Evolutionary conservation across 2,888 invertebrate genomes (phyloP).

Genomic region (Megamerina dolium): DNA sequence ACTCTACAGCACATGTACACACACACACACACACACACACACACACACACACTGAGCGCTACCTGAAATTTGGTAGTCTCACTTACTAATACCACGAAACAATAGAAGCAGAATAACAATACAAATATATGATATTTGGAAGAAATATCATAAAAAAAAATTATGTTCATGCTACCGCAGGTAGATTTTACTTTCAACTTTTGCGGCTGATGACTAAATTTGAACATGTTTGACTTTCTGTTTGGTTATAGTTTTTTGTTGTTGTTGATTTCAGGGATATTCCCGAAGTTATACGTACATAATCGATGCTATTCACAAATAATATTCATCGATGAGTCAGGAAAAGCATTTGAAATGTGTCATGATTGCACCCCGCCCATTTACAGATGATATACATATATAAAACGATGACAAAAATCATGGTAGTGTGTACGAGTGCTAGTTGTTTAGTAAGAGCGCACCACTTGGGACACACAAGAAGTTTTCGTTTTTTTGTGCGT

Average conservation of each 20-base stretch:
- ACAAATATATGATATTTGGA: background rate
- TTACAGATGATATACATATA: too few species aligned
- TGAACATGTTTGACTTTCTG: too few species aligned
- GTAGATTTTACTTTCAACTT: constrained; percentile 11
- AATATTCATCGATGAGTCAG: constrained; percentile 17
- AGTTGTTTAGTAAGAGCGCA: too few species aligned
- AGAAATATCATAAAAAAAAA: too few species aligned
- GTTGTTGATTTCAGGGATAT: too few species aligned
- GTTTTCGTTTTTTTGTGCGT: constrained; percentile 1
- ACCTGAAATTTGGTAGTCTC: background rate
- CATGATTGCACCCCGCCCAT: too few species aligned
- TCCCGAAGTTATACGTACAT: too few species aligned
- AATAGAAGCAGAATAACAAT: background rate
- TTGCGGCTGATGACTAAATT: constrained; percentile 16
- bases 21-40: background rate
- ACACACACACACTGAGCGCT: background rate
- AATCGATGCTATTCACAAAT: too few species aligned
- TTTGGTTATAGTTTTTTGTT: too few species aligned
- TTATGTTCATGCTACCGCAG: too few species aligned
- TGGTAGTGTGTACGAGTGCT: too few species aligned
- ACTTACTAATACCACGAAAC: background rate
- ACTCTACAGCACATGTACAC: background rate
- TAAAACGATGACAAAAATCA: too few species aligned
- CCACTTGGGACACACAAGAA: constrained; percentile 5
- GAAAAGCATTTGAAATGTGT: constrained; percentile 1